phyloP scores from a whole-genome alignment of 2,888 invertebrate species.

The Drosophila melanosoma region DNA sequence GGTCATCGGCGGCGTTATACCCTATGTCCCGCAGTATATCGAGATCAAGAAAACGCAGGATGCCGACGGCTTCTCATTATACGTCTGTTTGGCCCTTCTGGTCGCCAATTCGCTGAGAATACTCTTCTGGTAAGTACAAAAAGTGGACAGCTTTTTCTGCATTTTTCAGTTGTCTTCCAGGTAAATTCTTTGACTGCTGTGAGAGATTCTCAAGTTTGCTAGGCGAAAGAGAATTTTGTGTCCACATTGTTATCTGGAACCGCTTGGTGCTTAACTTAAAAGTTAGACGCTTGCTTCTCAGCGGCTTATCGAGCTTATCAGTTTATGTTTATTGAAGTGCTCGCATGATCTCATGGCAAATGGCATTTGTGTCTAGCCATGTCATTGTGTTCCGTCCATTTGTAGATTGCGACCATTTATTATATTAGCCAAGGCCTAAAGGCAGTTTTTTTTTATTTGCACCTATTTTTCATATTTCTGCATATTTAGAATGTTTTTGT shows the following conservation, averaged over 20 bases:
- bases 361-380: constrained; percentile 48
- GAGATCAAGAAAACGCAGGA: constrained; percentile 96
- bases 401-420: constrained; percentile 34
- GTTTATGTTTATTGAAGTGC: constrained; percentile 37
- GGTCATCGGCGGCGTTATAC: constrained; percentile 97
- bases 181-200: neutral
- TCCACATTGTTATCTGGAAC: constrained; percentile 45
- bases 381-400: constrained; percentile 63
- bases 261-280: constrained; percentile 20
- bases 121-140: constrained; percentile 94
- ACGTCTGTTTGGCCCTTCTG: constrained; percentile 97
- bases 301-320: constrained; percentile 47
- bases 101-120: constrained; percentile 98
- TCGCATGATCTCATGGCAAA: constrained; percentile 44
- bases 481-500: constrained; percentile 28
- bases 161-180: neutral
- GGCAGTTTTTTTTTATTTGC: neutral
- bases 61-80: constrained; percentile 98
- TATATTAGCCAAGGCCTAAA: constrained; percentile 39
- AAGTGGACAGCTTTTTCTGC: neutral
- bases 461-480: constrained; percentile 2
- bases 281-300: constrained; percentile 42
- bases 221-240: neutral
- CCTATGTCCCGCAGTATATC: constrained; percentile 97
- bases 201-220: neutral